A percentile compares a stretch with the other conserved stretches of the same genome.
Evolutionary conservation across 2,113 vertebrate species (phyloP).

Genomic region (Oryzias javanicus): DNA sequence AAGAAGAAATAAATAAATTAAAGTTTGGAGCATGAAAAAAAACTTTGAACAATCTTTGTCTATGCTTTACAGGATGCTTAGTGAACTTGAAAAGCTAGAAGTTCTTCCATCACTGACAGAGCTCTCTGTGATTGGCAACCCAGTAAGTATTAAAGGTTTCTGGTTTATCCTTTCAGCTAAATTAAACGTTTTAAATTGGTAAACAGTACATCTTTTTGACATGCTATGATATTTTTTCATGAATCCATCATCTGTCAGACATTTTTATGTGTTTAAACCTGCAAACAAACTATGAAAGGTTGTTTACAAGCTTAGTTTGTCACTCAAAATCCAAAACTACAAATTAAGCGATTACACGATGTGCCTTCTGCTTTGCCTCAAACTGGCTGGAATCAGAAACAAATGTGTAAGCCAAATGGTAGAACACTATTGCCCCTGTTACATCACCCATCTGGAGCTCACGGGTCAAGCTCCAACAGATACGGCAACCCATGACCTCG

Average conservation of each 20-base stretch:
- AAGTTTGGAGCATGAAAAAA: not conserved
- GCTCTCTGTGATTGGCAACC: slow-evolving; percentile 84
- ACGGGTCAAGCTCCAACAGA: slow-evolving; percentile 48
- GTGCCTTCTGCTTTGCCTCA: slow-evolving; percentile 62
- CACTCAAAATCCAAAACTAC: slow-evolving; percentile 34
- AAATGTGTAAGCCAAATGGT: slow-evolving; percentile 71
- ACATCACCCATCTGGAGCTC: slow-evolving; percentile 71
- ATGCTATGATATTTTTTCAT: not conserved
- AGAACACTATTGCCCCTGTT: slow-evolving; percentile 47
- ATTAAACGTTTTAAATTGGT: not conserved
- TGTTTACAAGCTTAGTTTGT: slow-evolving; percentile 32
- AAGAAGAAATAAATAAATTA: slow-evolving; percentile 8
- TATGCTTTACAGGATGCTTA: slow-evolving; percentile 73
- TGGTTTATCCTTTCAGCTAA: slow-evolving; percentile 8
- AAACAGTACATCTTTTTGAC: not conserved
- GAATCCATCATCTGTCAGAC: slow-evolving; percentile 7
- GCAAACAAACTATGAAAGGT: slow-evolving; percentile 17
- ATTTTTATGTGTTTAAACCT: slow-evolving; percentile 7
- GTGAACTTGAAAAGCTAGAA: slow-evolving; percentile 84
- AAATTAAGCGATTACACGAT: slow-evolving; percentile 74
- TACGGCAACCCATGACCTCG: slow-evolving; percentile 26
- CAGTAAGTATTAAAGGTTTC: slow-evolving; percentile 73
- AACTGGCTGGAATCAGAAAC: slow-evolving; percentile 64
- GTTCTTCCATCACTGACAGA: slow-evolving; percentile 79
- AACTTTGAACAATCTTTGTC: slow-evolving; percentile 14